Conservation (phyloP, 2,888 invertebrate genomes). For the Drosophila flavopinicola region DNA sequence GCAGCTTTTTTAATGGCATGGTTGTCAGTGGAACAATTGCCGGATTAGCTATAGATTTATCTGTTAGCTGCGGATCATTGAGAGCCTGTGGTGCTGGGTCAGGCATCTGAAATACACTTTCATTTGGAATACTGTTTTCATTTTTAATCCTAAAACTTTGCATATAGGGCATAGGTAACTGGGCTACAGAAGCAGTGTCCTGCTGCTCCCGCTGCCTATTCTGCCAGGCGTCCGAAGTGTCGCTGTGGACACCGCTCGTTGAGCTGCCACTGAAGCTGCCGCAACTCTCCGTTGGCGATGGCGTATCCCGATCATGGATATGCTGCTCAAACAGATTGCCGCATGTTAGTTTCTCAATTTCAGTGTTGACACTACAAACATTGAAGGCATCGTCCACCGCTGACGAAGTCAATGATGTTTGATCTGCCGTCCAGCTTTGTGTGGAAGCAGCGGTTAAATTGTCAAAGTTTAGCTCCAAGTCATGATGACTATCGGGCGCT, state of each 20-base stretch:
- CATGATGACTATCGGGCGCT: slow-evolving; percentile 28
- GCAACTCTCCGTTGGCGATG: slow-evolving; percentile 81
- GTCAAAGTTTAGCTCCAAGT: slow-evolving; percentile 51
- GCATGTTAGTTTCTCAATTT: slow-evolving; percentile 61
- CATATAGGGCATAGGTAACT: slow-evolving; percentile 1
- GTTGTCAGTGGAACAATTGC: background rate
- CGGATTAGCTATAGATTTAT: slow-evolving; percentile 1
- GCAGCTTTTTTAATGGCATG: slow-evolving; percentile 13
- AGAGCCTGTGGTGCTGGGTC: slow-evolving; percentile 1
- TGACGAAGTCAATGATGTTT: slow-evolving; percentile 40
- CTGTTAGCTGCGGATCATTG: slow-evolving; percentile 14
- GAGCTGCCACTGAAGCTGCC: slow-evolving; percentile 74
- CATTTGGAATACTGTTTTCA: slow-evolving; percentile 39
- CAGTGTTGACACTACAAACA: slow-evolving; percentile 69
- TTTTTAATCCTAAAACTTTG: slow-evolving; percentile 18
- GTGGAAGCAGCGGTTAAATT: slow-evolving; percentile 53
- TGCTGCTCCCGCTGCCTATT: slow-evolving; percentile 31
- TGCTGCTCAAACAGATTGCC: slow-evolving; percentile 53
- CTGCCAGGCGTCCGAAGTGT: slow-evolving; percentile 61
- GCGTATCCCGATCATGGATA: slow-evolving; percentile 73
- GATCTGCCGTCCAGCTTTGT: slow-evolving; percentile 39
- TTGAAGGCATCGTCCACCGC: slow-evolving; percentile 58
- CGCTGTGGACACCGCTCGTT: slow-evolving; percentile 79
- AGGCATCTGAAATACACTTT: slow-evolving; percentile 16
- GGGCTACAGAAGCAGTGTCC: slow-evolving; percentile 31